Evolutionary conservation across 2,113 vertebrate species (phyloP).

Genomic region (Otocyon megalotis): DNA sequence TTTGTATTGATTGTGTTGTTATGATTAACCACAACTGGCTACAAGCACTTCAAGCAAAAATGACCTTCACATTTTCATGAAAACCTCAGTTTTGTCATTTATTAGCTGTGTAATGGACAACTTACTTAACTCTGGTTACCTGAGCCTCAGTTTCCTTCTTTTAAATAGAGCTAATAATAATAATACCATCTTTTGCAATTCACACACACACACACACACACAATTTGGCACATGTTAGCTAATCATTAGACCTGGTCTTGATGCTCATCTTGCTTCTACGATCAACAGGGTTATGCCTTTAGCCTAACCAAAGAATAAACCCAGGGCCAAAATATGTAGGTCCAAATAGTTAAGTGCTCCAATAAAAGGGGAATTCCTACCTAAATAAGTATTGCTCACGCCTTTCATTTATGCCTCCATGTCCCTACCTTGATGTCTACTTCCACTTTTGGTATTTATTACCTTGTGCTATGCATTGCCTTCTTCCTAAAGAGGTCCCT

Average conservation of each 20-base stretch:
- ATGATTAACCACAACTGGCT: constrained; percentile 10
- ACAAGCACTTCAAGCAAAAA: constrained; percentile 37
- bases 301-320: constrained; percentile 42
- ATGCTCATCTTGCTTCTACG: not conserved
- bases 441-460: constrained; percentile 7
- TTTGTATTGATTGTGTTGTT: not conserved
- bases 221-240: not conserved
- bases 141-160: not conserved
- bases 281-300: constrained; percentile 29
- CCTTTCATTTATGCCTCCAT: not conserved
- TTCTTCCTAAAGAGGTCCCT: constrained; percentile 25
- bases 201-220: not conserved
- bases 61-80: not conserved
- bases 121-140: not conserved
- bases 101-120: not conserved
- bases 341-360: not conserved
- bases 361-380: not conserved
- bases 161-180: not conserved
- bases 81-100: constrained; percentile 6
- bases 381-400: not conserved
- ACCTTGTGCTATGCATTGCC: not conserved
- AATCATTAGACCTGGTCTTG: not conserved
- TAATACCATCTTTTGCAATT: not conserved
- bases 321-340: not conserved
- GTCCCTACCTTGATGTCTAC: not conserved